Evolutionary conservation across 2,888 invertebrate species (phyloP).

Genomic region (Heliconius aoede): DNA sequence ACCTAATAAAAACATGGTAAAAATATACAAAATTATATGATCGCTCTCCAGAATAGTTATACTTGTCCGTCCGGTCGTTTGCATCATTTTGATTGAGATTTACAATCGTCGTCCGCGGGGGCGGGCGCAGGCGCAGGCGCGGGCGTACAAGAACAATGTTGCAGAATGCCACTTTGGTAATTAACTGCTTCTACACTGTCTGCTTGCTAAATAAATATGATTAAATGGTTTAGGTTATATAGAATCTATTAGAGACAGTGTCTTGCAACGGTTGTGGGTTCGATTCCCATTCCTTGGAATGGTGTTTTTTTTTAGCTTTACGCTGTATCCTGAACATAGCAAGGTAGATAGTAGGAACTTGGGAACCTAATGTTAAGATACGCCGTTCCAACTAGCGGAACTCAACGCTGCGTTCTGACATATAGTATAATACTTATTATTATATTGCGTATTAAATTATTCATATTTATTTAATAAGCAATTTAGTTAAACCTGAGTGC

Average conservation of each 20-base stretch:
- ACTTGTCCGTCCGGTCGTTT: constrained; percentile 68
- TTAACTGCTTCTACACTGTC: constrained; percentile 61
- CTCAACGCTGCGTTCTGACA: too few species aligned
- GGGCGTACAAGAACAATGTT: constrained; percentile 62
- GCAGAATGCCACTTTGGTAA: constrained; percentile 79
- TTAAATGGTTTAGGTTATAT: constrained; percentile 1
- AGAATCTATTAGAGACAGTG: background rate
- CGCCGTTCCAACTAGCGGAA: background rate
- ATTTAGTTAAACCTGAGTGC: background rate
- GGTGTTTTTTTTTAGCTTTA: background rate
- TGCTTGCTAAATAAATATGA: constrained; percentile 9
- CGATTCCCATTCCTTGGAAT: background rate
- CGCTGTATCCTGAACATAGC: background rate
- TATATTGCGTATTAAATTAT: too few species aligned
- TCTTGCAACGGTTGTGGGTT: background rate
- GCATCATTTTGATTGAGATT: constrained; percentile 80
- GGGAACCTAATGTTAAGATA: background rate
- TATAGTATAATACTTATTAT: too few species aligned
- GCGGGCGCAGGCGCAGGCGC: too few species aligned
- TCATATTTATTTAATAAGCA: background rate
- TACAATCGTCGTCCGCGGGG: constrained; percentile 72
- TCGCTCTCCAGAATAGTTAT: constrained; percentile 58
- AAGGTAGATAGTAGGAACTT: background rate
- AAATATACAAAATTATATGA: background rate
- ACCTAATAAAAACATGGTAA: background rate